Evolutionary conservation across 1,140 invertebrate genomes (phyloP).

Genomic region (Plectus sambesii): DNA sequence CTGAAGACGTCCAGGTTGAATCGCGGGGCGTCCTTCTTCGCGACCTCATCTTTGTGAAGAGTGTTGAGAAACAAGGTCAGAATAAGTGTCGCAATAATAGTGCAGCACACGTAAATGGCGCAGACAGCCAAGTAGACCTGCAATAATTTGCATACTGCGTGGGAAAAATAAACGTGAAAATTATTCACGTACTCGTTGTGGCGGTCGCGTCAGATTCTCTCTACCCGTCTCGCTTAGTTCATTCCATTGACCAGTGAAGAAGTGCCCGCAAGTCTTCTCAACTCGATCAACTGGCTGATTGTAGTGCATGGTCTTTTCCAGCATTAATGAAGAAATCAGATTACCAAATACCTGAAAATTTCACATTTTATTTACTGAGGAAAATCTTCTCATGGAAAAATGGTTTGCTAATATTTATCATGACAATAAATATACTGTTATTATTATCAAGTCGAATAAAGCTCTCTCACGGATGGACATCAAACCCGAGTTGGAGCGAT

Average conservation of each 20-base stretch:
- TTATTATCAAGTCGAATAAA: no score
- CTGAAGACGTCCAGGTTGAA: constrained; percentile 35
- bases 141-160: no score
- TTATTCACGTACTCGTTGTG: no score
- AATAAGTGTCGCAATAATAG: constrained; percentile 68
- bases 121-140: constrained; percentile 57
- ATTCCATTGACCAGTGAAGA: constrained; percentile 58
- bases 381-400: no score
- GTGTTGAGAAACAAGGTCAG: constrained; percentile 77
- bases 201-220: no score
- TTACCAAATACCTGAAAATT: constrained; percentile 80
- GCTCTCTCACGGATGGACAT: no score
- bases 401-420: no score
- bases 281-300: constrained; percentile 23
- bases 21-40: constrained; percentile 24
- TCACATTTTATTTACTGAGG: constrained; percentile 32
- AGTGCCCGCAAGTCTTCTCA: constrained; percentile 24
- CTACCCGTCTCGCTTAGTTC: no score
- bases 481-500: no score
- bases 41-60: constrained; percentile 56
- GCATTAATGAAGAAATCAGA: constrained; percentile 77
- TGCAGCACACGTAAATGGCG: constrained; percentile 73
- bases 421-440: no score
- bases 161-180: no score
- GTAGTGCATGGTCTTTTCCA: constrained; percentile 49